A percentile compares a stretch with the other conserved stretches of the same genome.
phyloP scores from a whole-genome alignment of 2,113 vertebrate species.

The Cebidichthys violaceus region DNA sequence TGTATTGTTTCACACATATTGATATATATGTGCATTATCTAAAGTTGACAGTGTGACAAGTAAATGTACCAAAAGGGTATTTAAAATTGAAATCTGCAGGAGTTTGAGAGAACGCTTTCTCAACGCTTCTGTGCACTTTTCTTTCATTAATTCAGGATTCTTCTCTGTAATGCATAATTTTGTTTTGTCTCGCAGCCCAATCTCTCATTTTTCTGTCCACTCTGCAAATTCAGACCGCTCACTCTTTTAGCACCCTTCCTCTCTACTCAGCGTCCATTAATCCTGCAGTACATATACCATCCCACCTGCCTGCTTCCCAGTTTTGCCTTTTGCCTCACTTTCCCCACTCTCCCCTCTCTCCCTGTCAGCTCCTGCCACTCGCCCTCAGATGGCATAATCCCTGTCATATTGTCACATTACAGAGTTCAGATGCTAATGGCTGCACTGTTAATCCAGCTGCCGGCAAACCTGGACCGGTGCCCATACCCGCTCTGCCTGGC shows the following conservation, averaged over 20 bases:
- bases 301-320: conserved; percentile 25
- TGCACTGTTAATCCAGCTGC: conserved; percentile 80
- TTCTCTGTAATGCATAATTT: conserved; percentile 43
- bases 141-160: conserved; percentile 61
- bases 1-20: neutral
- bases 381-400: conserved; percentile 74
- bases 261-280: conserved; percentile 55
- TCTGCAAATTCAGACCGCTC: conserved; percentile 47
- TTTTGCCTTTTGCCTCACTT: conserved; percentile 27
- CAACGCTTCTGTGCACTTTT: conserved; percentile 54
- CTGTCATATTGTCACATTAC: conserved; percentile 83
- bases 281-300: conserved; percentile 25
- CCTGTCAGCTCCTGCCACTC: conserved; percentile 44
- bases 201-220: conserved; percentile 56
- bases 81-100: conserved; percentile 52
- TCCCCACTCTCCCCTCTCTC: conserved; percentile 22
- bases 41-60: neutral
- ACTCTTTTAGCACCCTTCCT: conserved; percentile 26
- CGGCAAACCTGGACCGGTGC: conserved; percentile 67
- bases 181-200: conserved; percentile 41
- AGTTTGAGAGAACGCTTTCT: conserved; percentile 30
- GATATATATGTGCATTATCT: neutral
- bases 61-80: conserved; percentile 6
- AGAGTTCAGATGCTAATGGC: conserved; percentile 81
- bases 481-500: conserved; percentile 56